phyloP scores from a whole-genome alignment of 2,797 vertebrate genomes.

The Malacoraja senta region DNA sequence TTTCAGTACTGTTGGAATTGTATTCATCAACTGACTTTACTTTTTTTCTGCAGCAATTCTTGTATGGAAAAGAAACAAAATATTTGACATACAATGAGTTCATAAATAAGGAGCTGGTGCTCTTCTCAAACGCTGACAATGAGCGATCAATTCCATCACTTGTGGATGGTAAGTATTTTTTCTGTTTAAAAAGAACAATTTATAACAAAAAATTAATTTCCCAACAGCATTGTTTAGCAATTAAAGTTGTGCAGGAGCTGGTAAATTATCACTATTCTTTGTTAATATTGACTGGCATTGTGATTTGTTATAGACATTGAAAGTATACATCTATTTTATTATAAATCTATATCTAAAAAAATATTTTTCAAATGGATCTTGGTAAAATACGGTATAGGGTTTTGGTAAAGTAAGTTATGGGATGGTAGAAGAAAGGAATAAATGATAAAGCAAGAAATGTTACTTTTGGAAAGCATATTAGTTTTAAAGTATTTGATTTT shows the following conservation, averaged over 20 bases:
- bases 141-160: constrained; percentile 90
- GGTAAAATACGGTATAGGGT: neutral
- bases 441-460: neutral
- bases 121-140: constrained; percentile 96
- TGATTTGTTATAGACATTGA: neutral
- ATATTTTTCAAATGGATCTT: neutral
- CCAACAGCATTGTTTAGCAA: neutral
- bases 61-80: constrained; percentile 76
- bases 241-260: neutral
- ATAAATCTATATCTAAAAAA: too few species aligned
- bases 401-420: neutral
- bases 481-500: neutral
- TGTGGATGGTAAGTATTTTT: constrained; percentile 76
- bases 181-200: neutral
- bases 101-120: constrained; percentile 92
- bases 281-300: neutral
- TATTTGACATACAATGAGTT: constrained; percentile 89
- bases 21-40: neutral
- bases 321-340: too few species aligned
- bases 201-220: neutral
- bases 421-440: neutral
- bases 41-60: constrained; percentile 69
- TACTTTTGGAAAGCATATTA: neutral
- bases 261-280: neutral
- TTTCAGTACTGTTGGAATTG: neutral